Base-by-base conservation (phyloP, 2,888 invertebrate genomes). In the Monochamus alternatus region DNA sequence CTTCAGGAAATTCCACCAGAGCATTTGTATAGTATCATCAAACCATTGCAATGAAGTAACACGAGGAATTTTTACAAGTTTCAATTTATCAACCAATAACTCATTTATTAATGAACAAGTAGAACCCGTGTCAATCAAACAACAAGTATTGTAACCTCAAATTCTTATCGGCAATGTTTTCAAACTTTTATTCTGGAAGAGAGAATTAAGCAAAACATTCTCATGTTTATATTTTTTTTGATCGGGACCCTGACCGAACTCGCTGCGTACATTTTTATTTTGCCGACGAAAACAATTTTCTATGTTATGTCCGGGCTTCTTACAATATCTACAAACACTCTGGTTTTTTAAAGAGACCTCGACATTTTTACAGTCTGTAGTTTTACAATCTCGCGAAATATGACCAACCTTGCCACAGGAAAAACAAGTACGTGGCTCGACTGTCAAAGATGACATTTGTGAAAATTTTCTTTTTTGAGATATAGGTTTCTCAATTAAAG, bases 71-170 rank as follows among this genome's bases (percentile, higher is more conserved):
- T 70, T 75, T 31, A 60, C 38, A 14, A 70, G 44, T 51, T 75
- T 63, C 55, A 71, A 58, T 63, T 75, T 75, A 22, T 75, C 65
- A 8, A 71, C 75, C 52, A 75, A 71, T 43, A 32, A 51, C 44
- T 71, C 70, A 71, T 62, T 58, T 63, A 75, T 74, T 65, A 74
- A 74, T 60, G 73, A 73, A 62, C 68, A 74, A 44, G 68, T 68
- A 9, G 74, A 67, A 10, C 62, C 68, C 4, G 74, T 74, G 51
- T 71, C 70, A 52, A 75, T 60, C 10, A 74, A 74, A 38, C 60
- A 62, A 59, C 60, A 62, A 59, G 74, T 74, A 44, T 70, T 44
- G 31, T 69, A 74, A 62, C 74, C 4, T n/a, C n/a, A n/a, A n/a
- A n/a, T n/a, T n/a, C n/a, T 38, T 14, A 71, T 22, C 10, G 65